phyloP scores from a whole-genome alignment of 2,888 invertebrate genomes.

The Rhagophthalmus giganteus region DNA sequence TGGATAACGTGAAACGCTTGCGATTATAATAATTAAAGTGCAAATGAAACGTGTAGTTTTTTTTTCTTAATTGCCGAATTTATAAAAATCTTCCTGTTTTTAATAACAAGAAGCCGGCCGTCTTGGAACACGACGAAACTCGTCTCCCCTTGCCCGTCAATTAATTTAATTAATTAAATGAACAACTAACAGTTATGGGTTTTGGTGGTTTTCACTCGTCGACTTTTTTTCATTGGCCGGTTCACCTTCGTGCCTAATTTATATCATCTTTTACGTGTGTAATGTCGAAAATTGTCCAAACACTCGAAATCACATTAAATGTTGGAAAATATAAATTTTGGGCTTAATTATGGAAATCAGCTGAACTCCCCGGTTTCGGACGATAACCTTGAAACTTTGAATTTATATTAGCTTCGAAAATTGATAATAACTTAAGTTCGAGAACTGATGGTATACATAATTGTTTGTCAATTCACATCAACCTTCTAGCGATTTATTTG shows the following conservation, averaged over 20 bases:
- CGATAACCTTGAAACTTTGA: neutral
- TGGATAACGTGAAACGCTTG: too few species aligned
- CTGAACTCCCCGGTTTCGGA: neutral
- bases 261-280: neutral
- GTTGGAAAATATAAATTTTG: neutral
- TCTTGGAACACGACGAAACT: too few species aligned
- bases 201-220: neutral
- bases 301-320: neutral
- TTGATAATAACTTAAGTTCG: neutral
- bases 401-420: neutral
- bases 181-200: neutral
- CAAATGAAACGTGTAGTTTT: neutral
- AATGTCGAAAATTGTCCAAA: neutral
- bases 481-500: neutral
- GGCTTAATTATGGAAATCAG: neutral
- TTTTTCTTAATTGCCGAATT: neutral
- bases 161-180: neutral
- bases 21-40: too few species aligned
- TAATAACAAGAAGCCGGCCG: too few species aligned
- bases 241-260: slow-evolving; percentile 1
- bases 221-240: neutral
- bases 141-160: too few species aligned
- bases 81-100: neutral
- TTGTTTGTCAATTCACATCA: neutral
- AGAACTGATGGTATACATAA: neutral